phyloP scores from a whole-genome alignment of 2,113 vertebrate genomes.

The Urocitellus parryii region DNA sequence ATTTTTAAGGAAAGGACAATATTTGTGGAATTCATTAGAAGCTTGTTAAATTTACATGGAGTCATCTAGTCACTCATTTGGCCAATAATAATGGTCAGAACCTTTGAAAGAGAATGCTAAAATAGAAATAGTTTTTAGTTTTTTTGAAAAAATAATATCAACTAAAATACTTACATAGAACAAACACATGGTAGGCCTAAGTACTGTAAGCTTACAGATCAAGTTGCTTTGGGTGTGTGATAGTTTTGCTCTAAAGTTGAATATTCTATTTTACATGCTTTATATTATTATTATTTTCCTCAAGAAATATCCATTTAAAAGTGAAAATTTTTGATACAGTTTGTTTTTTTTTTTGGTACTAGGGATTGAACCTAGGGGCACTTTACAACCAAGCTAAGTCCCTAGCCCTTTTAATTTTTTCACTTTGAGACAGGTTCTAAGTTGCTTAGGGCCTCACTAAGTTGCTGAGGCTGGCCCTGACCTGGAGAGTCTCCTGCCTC shows the following conservation, averaged over 20 bases:
- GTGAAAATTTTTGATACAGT: not conserved
- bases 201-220: not conserved
- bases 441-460: no score
- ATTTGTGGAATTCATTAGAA: constrained; percentile 40
- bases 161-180: constrained; percentile 45
- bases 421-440: no score
- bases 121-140: constrained; percentile 24
- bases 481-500: no score
- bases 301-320: not conserved
- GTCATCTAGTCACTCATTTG: constrained; percentile 21
- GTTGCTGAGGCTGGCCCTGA: no score
- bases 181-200: not conserved
- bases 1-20: constrained; percentile 43
- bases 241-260: constrained; percentile 41
- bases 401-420: no score
- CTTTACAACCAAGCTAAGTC: no score
- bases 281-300: constrained; percentile 23
- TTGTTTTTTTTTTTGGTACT: not conserved
- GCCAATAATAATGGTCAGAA: not conserved
- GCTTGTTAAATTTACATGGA: not conserved
- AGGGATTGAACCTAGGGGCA: no score
- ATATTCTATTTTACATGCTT: constrained; percentile 2
- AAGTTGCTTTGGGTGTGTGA: not conserved
- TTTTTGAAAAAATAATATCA: constrained; percentile 24
- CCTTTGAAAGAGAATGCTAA: constrained; percentile 26